phyloP scores from a whole-genome alignment of 2,113 vertebrate genomes.

The Oplegnathus fasciatus region DNA sequence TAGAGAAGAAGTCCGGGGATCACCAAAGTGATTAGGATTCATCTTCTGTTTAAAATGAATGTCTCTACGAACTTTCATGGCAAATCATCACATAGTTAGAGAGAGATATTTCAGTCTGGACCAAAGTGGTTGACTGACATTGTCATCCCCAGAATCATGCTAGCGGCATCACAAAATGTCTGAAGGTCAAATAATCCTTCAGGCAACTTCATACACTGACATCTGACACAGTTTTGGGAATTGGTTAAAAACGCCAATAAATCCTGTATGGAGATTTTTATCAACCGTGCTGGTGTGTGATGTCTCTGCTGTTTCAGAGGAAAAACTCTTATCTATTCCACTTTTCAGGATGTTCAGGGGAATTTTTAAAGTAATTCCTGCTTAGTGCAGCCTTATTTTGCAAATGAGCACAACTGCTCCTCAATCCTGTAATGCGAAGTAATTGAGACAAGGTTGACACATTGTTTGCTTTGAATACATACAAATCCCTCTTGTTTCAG shows the following conservation, averaged over 20 bases:
- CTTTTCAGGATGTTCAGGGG: neutral
- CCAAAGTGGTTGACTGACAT: neutral
- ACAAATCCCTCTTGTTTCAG: slow-evolving; percentile 31
- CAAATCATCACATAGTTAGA: too few species aligned
- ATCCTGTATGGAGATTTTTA: neutral
- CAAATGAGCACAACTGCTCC: slow-evolving; percentile 8
- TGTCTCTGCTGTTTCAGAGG: neutral
- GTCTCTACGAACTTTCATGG: too few species aligned
- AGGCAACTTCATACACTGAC: neutral
- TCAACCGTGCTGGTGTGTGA: neutral
- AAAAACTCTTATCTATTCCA: slow-evolving; percentile 7
- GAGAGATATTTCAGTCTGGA: too few species aligned
- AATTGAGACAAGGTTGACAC: slow-evolving; percentile 9
- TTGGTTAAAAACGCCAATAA: neutral
- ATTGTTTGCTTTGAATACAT: slow-evolving; percentile 27
- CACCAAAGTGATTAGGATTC: too few species aligned
- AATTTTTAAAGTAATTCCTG: slow-evolving; percentile 18
- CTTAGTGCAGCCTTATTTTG: neutral
- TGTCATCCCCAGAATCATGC: too few species aligned
- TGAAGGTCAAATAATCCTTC: neutral
- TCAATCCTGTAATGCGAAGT: slow-evolving; percentile 5
- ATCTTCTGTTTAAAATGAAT: too few species aligned
- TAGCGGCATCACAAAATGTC: neutral
- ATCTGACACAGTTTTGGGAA: slow-evolving; percentile 7
- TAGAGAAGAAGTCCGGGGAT: too few species aligned